Evolutionary conservation across 2,113 vertebrate species (phyloP).

Genomic region (Todiramphus chloris): DNA sequence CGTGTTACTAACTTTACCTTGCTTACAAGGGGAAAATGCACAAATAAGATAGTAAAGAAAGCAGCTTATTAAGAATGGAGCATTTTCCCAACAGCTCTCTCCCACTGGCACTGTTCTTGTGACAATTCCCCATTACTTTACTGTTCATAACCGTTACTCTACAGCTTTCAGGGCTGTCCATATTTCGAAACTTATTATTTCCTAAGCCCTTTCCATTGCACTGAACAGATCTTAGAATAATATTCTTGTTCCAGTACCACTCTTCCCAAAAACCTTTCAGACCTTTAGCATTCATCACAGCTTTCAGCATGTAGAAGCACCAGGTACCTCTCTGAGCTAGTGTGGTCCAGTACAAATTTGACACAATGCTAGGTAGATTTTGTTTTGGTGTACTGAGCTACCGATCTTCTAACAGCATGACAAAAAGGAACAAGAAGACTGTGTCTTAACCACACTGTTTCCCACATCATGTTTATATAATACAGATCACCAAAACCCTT

Average conservation of each 20-base stretch:
- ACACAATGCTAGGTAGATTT: neutral
- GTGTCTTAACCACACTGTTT: neutral
- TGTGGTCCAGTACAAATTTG: neutral
- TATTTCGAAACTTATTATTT: neutral
- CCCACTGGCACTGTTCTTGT: neutral
- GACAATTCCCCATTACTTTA: neutral
- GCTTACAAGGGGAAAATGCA: neutral
- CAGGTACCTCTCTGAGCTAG: neutral
- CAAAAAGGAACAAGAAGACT: neutral
- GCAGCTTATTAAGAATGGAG: neutral
- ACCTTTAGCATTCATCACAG: neutral
- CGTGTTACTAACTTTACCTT: neutral
- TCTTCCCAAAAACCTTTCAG: neutral
- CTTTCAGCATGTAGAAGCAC: neutral
- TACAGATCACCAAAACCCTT: neutral
- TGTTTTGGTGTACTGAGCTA: neutral
- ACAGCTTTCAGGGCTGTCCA: neutral
- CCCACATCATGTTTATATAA: neutral
- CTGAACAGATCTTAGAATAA: neutral
- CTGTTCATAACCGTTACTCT: neutral
- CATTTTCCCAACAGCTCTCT: neutral
- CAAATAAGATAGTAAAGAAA: neutral
- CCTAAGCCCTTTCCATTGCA: neutral
- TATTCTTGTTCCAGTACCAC: neutral
- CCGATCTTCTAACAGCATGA: neutral